phyloP scores from a whole-genome alignment of 2,113 vertebrate species.

The Aegithalos caudatus region DNA sequence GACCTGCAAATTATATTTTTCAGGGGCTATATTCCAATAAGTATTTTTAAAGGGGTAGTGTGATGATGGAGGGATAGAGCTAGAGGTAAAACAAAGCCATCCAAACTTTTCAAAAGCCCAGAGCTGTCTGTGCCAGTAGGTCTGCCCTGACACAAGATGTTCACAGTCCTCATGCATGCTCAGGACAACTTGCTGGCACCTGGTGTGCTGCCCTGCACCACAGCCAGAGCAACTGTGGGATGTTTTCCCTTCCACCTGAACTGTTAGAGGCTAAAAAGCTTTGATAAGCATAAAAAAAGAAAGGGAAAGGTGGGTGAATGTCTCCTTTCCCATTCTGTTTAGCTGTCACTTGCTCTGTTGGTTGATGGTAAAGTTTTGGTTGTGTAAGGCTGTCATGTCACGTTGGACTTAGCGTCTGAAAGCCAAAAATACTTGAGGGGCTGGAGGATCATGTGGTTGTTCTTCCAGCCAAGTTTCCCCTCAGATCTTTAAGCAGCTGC shows the following conservation, averaged over 20 bases:
- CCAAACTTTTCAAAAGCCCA: not conserved
- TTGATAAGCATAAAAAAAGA: not conserved
- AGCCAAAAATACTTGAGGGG: not conserved
- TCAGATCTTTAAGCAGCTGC: conserved; percentile 53
- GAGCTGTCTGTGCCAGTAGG: not conserved
- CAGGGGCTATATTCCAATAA: not conserved
- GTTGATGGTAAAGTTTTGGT: not conserved
- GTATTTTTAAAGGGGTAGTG: not conserved
- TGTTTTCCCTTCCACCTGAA: not conserved
- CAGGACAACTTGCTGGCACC: not conserved
- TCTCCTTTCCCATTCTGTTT: not conserved
- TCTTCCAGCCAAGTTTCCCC: conserved; percentile 50
- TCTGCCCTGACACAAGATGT: not conserved
- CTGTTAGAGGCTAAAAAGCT: not conserved
- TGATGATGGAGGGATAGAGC: not conserved
- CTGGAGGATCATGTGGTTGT: conserved; percentile 54
- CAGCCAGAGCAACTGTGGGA: not conserved
- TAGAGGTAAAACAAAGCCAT: not conserved
- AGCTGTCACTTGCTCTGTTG: not conserved
- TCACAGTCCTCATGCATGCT: rapidly evolving
- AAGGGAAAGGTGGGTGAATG: not conserved
- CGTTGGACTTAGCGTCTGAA: not conserved
- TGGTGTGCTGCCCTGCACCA: rapidly evolving
- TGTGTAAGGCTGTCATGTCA: conserved; percentile 29
- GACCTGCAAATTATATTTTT: not conserved